A percentile compares a stretch with the other conserved stretches of the same genome.
Evolutionary conservation across 2,797 vertebrate genomes (phyloP).

Genomic region (Lycodopsis pacificus): DNA sequence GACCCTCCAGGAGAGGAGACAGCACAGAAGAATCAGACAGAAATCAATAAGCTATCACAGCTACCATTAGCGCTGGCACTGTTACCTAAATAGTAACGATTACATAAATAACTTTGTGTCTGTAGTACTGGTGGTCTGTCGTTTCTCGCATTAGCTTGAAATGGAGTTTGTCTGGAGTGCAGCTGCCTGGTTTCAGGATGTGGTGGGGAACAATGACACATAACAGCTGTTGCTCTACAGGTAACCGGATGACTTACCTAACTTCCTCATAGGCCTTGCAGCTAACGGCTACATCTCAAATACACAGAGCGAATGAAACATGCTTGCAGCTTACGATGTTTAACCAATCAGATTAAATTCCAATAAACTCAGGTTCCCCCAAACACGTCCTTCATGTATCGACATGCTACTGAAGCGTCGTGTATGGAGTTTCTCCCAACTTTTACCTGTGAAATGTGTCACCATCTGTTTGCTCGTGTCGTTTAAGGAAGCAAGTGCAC

Average conservation of each 20-base stretch:
- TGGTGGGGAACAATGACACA: neutral
- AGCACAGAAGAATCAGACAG: conserved; percentile 29
- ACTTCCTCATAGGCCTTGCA: conserved; percentile 65
- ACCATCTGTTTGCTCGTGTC: conserved; percentile 31
- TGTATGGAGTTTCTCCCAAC: conserved; percentile 65
- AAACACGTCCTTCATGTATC: neutral
- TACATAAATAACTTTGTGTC: neutral
- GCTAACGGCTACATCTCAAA: conserved; percentile 1
- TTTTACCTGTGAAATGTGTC: conserved; percentile 51
- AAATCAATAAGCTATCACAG: conserved; percentile 76
- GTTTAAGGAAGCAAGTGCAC: conserved; percentile 35
- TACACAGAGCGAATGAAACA: neutral
- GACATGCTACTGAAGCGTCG: neutral
- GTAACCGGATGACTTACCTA: conserved; percentile 9
- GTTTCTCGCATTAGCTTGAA: neutral
- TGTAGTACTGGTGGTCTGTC: neutral
- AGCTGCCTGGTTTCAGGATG: conserved; percentile 6
- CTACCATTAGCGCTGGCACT: conserved; percentile 66
- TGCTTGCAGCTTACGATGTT: conserved; percentile 7
- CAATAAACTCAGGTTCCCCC: neutral
- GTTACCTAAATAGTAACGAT: conserved; percentile 33
- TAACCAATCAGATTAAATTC: neutral
- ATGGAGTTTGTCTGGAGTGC: neutral
- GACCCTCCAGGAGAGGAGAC: conserved; percentile 25
- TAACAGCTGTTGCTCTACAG: conserved; percentile 33